Evolutionary conservation across 1,140 invertebrate species (phyloP).

Genomic region (Ceratina japonica): DNA sequence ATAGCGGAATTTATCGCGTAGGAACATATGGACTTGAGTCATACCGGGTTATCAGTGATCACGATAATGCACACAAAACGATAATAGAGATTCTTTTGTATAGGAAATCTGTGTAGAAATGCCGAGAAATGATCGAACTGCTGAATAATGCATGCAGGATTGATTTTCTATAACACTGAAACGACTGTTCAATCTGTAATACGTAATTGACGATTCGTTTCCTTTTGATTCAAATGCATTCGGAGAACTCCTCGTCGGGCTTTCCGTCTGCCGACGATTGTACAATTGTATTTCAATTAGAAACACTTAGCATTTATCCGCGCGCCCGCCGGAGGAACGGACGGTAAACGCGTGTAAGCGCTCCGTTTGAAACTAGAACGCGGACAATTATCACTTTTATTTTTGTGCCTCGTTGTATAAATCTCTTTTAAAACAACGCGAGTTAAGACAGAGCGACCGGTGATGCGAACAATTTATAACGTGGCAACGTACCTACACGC

Average conservation of each 20-base stretch:
- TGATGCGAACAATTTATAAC: neutral
- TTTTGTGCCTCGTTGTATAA: neutral
- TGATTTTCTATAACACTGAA: conserved; percentile 43
- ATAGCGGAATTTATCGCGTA: neutral
- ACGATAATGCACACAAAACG: neutral
- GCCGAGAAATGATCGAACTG: neutral
- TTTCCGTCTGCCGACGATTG: neutral
- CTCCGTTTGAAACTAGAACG: neutral
- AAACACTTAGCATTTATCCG: neutral
- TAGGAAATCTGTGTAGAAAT: no score
- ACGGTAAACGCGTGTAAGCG: neutral
- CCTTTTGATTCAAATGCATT: neutral
- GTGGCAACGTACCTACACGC: neutral
- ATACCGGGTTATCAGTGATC: neutral
- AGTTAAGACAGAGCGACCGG: no score
- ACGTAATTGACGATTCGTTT: neutral
- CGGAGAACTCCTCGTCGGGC: neutral
- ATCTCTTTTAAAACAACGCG: neutral
- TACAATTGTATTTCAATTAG: conserved; percentile 9
- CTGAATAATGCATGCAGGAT: conserved; percentile 47
- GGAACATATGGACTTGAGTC: neutral
- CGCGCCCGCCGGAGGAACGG: neutral
- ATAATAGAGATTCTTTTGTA: neutral
- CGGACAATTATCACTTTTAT: neutral
- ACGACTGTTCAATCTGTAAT: conserved; percentile 1